Percentiles rank a stretch among this genome's conserved stretches.
Conservation (phyloP, 1,140 invertebrate species). For the Rhyacophila brunnea region DNA sequence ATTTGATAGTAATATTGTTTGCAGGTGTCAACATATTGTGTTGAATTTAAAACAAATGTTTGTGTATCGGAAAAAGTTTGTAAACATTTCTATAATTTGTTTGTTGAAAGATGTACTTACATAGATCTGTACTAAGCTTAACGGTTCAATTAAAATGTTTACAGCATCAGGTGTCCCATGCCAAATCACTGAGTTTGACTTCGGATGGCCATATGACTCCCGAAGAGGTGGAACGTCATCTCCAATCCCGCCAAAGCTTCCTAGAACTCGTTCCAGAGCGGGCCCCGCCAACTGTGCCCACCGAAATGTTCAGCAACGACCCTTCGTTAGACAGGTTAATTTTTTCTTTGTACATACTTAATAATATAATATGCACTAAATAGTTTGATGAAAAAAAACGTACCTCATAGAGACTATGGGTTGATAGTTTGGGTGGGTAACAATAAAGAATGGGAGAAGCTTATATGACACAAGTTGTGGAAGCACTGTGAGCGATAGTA, state of each 20-base stretch:
- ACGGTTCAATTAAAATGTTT: conserved; percentile 32
- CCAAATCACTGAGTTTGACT: conserved; percentile 48
- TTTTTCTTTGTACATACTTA: conserved; percentile 19
- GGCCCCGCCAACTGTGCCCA: conserved; percentile 83
- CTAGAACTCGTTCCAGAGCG: conserved; percentile 81
- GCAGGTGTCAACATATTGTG: too few species aligned
- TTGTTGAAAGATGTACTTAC: too few species aligned
- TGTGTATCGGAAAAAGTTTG: too few species aligned
- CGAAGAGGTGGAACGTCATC: conserved; percentile 86
- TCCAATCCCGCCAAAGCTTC: conserved; percentile 80
- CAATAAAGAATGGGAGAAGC: too few species aligned
- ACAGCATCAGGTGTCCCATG: conserved; percentile 39
- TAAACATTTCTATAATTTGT: too few species aligned
- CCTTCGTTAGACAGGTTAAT: conserved; percentile 74
- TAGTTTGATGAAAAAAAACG: background rate
- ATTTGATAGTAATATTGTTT: too few species aligned
- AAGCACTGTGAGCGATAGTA: too few species aligned
- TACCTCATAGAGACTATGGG: too few species aligned
- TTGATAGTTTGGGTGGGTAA: too few species aligned
- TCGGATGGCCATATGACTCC: conserved; percentile 85
- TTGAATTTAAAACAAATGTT: too few species aligned
- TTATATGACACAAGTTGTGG: too few species aligned
- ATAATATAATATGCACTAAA: conserved; percentile 5
- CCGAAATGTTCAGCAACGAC: conserved; percentile 92
- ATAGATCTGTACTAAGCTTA: too few species aligned